A percentile compares a stretch with the other conserved stretches of the same genome.
phyloP scores from a whole-genome alignment of 2,113 vertebrate genomes.

The Nothocercus nigrocapillus region DNA sequence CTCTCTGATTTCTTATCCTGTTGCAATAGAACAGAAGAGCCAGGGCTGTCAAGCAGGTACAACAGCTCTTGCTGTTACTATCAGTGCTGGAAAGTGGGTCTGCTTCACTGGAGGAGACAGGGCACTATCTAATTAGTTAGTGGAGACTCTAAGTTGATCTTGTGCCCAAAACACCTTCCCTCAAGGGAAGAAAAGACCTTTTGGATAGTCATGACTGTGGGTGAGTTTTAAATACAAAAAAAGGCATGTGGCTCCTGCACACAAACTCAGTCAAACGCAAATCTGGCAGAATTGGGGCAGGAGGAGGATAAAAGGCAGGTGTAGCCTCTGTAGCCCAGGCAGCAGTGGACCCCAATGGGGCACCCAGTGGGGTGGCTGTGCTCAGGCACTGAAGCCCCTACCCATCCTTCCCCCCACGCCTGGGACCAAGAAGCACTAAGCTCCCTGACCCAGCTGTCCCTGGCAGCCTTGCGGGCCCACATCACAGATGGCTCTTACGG shows the following conservation, averaged over 20 bases:
- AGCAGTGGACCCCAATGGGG: not conserved
- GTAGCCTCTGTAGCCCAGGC: not conserved
- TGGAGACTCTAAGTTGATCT: not conserved
- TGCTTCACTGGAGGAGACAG: not conserved
- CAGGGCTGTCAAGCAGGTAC: not conserved
- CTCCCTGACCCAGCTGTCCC: not conserved
- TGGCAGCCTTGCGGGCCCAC: not conserved
- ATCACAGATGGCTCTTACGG: no score
- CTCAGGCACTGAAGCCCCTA: not conserved
- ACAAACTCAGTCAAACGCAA: not conserved
- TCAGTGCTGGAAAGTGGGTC: not conserved
- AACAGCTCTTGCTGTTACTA: not conserved
- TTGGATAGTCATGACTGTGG: not conserved
- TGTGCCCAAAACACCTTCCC: not conserved
- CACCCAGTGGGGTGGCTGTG: not conserved
- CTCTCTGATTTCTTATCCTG: not conserved
- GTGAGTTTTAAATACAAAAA: not conserved
- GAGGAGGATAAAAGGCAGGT: not conserved
- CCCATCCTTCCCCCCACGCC: not conserved
- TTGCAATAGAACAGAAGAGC: not conserved
- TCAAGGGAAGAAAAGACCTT: not conserved
- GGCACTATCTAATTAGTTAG: not conserved
- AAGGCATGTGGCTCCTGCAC: not conserved
- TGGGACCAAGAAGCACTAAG: not conserved
- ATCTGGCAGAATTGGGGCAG: rapidly evolving